phyloP scores from a whole-genome alignment of 64 coral and sea anemone genomes.

The Pocillopora verrucosa region DNA sequence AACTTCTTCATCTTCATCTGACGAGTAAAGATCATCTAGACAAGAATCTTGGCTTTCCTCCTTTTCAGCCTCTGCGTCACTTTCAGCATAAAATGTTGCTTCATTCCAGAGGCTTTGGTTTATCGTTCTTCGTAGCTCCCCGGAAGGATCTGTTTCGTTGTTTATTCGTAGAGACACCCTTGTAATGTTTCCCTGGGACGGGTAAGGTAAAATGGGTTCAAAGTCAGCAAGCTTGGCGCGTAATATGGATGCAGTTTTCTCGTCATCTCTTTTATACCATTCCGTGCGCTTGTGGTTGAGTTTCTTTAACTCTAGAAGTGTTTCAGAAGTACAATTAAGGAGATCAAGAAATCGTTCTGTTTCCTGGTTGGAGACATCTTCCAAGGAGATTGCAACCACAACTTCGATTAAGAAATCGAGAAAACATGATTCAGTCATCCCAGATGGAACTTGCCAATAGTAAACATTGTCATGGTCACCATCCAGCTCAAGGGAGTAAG shows the following conservation, averaged over 20 bases:
- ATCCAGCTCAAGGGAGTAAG: background rate
- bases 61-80: background rate
- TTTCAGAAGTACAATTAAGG: background rate
- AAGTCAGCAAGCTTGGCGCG: background rate
- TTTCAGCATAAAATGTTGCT: background rate
- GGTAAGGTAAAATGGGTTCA: background rate
- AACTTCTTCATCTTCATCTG: slow-evolving; percentile 44
- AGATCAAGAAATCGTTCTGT: background rate
- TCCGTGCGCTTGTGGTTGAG: background rate
- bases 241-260: background rate
- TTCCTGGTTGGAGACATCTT: background rate
- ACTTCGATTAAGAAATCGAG: slow-evolving; percentile 3
- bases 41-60: background rate
- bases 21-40: background rate
- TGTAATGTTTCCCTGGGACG: background rate
- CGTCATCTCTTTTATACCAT: background rate
- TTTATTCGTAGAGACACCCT: background rate
- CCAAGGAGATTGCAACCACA: background rate
- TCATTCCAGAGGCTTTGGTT: background rate
- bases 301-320: background rate
- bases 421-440: slow-evolving; percentile 1
- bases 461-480: background rate
- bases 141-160: slow-evolving; percentile 7
- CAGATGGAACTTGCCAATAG: slow-evolving; percentile 1
- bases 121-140: background rate